Percentiles rank a stretch among this genome's conserved stretches.
phyloP scores from a whole-genome alignment of 2,797 vertebrate genomes.

The Emys orbicularis region DNA sequence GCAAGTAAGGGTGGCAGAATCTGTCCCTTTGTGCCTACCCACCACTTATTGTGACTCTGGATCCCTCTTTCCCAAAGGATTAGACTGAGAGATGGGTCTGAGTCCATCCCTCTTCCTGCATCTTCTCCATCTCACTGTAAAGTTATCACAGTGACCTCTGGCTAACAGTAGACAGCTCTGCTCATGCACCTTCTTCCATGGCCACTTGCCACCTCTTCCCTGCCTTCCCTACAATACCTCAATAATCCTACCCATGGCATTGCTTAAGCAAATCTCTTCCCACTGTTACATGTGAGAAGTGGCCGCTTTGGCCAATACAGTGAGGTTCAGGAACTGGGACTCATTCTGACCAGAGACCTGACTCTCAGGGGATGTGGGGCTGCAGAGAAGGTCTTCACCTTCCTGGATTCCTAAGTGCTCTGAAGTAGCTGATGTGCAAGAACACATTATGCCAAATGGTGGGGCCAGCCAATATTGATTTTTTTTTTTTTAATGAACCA shows the following conservation, averaged over 20 bases:
- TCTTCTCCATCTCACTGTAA: background rate
- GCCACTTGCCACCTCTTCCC: background rate
- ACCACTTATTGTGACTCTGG: background rate
- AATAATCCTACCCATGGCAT: background rate
- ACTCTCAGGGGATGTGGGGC: background rate
- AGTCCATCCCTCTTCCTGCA: background rate
- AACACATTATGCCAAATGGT: background rate
- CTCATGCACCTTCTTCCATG: background rate
- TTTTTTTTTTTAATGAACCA: background rate
- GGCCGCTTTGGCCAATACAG: background rate
- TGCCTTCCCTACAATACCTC: background rate
- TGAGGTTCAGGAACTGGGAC: background rate
- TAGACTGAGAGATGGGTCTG: background rate
- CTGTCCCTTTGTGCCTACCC: fast-evolving
- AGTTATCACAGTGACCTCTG: background rate
- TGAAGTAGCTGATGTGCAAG: background rate
- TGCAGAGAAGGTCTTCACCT: background rate
- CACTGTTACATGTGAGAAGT: fast-evolving
- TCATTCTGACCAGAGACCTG: background rate
- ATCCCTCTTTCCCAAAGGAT: background rate
- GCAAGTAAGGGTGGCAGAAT: background rate
- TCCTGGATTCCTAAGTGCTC: background rate
- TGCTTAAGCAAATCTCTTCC: background rate
- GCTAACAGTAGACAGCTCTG: background rate
- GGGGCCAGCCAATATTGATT: background rate